phyloP scores from a whole-genome alignment of 2,797 vertebrate genomes.

The Emydoidea blandingii region DNA sequence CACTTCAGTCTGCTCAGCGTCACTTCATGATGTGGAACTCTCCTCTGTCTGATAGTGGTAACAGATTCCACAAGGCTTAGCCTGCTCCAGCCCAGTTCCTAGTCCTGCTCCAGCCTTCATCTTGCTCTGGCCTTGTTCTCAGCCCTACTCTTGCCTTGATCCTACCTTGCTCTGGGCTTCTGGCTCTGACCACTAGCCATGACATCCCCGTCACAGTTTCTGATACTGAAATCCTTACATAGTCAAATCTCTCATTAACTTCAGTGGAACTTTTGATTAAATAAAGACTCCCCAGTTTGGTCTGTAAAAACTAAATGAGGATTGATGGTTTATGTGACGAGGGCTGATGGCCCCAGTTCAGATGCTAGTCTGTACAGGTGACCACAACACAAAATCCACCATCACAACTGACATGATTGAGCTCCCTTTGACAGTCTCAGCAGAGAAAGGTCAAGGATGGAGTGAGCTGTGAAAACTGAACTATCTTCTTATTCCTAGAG shows the following conservation, averaged over 20 bases:
- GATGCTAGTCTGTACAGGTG: not conserved
- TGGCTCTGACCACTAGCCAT: not conserved
- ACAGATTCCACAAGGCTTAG: not conserved
- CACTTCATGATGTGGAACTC: not conserved
- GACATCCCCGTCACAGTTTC: not conserved
- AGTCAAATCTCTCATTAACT: not conserved
- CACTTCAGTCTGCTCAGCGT: not conserved
- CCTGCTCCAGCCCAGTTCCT: not conserved
- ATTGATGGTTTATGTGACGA: constrained; percentile 12
- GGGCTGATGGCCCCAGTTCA: not conserved
- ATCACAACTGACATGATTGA: not conserved
- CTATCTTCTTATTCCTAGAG: not conserved
- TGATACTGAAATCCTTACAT: not conserved
- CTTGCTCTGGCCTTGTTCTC: not conserved
- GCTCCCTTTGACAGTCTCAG: not conserved
- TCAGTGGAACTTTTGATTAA: not conserved
- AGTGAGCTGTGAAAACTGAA: not conserved
- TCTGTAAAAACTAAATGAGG: not conserved
- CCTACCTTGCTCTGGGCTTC: not conserved
- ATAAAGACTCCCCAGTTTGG: not conserved
- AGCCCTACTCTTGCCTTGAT: not conserved
- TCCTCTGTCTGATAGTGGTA: not conserved
- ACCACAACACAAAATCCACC: not conserved
- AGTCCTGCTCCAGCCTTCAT: not conserved
- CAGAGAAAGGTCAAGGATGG: not conserved